A percentile compares a stretch with the other conserved stretches of the same genome.
These are phyloP conservation scores for Panzeria rudis DNA, from an alignment of 2,888 invertebrate species.

Conservation along the genomic window DNA sequence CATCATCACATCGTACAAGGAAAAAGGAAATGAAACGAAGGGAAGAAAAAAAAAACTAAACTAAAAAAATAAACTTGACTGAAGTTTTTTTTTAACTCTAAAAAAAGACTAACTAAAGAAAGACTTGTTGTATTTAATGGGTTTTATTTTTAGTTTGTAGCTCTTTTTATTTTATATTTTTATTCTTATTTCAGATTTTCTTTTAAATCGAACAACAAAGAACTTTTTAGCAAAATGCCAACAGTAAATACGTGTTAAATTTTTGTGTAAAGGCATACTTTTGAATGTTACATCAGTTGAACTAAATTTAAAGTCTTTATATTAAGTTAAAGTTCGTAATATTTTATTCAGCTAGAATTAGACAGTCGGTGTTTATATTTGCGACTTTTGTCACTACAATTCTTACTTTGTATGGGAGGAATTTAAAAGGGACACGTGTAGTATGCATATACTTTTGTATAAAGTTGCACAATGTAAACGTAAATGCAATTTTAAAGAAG, in stretches of 20 bases:
- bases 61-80: slow-evolving; percentile 46
- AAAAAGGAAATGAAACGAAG: slow-evolving; percentile 61
- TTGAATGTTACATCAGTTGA: neutral
- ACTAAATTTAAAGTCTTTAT: neutral
- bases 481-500: too few relatives aligned
- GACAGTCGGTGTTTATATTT: too few relatives aligned
- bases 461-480: too few relatives aligned
- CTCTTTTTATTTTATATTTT: slow-evolving; percentile 14
- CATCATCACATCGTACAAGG: slow-evolving; percentile 45
- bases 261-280: neutral
- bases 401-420: too few relatives aligned
- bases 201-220: slow-evolving; percentile 31
- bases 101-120: slow-evolving; percentile 24
- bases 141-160: slow-evolving; percentile 25
- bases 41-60: slow-evolving; percentile 49
- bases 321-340: too few relatives aligned
- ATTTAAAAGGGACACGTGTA: too few relatives aligned
- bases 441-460: too few relatives aligned
- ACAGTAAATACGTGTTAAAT: neutral
- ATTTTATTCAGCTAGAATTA: too few relatives aligned
- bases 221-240: slow-evolving; percentile 27
- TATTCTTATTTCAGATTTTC: slow-evolving; percentile 3
- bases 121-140: slow-evolving; percentile 14
- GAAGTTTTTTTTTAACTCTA: slow-evolving; percentile 33
- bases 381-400: too few relatives aligned